Conservation (phyloP, 2,113 vertebrate genomes). For the Clarias macrocephalus region DNA sequence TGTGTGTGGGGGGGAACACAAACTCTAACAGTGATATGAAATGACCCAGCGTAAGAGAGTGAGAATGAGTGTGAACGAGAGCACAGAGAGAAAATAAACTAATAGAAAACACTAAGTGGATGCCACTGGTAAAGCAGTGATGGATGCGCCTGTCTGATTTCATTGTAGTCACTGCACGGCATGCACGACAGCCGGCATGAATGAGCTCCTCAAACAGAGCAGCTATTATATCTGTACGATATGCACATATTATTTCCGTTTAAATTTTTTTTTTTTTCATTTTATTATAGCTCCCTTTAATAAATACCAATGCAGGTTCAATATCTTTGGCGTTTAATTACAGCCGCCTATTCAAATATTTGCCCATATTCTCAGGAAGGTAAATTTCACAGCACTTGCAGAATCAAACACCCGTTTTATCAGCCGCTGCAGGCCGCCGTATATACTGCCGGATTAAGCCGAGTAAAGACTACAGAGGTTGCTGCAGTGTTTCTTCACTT, state of each 20-base stretch:
- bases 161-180: slow-evolving; percentile 54
- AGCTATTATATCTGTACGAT: slow-evolving; percentile 51
- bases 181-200: slow-evolving; percentile 61
- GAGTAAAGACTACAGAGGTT: slow-evolving; percentile 32
- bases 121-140: slow-evolving; percentile 48
- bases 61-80: slow-evolving; percentile 29
- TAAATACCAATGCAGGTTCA: slow-evolving; percentile 58
- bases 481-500: slow-evolving; percentile 7
- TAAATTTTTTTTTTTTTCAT: slow-evolving; percentile 31
- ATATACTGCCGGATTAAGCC: slow-evolving; percentile 1
- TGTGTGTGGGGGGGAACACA: background rate
- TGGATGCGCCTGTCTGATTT: slow-evolving; percentile 64
- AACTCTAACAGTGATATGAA: slow-evolving; percentile 18
- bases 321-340: slow-evolving; percentile 66
- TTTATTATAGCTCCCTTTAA: slow-evolving; percentile 59
- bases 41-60: slow-evolving; percentile 13
- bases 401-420: slow-evolving; percentile 67
- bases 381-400: slow-evolving; percentile 62
- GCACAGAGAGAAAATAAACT: slow-evolving; percentile 38
- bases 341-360: slow-evolving; percentile 52
- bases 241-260: slow-evolving; percentile 50
- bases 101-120: slow-evolving; percentile 46
- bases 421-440: slow-evolving; percentile 54
- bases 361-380: slow-evolving; percentile 60
- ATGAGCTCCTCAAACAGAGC: slow-evolving; percentile 56